Evolutionary conservation across 2,797 vertebrate species (phyloP).

Genomic region (Galaxias olidus): DNA sequence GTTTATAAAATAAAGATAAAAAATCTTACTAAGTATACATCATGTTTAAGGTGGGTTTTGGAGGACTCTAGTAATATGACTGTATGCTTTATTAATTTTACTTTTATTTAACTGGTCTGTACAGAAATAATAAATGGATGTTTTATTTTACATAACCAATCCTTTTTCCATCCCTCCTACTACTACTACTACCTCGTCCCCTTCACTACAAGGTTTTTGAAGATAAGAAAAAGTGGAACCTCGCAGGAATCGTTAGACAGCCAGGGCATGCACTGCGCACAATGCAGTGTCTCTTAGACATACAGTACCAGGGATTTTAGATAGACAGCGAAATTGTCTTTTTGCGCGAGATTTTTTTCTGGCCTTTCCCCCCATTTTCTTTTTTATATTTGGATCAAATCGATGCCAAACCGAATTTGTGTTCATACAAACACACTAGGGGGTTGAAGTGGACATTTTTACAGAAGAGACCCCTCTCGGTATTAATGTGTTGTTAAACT

Average conservation of each 20-base stretch:
- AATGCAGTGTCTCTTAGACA: conserved; percentile 91
- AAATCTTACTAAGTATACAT: too few relatives aligned
- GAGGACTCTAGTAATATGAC: not conserved
- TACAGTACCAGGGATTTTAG: conserved; percentile 85
- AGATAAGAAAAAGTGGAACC: conserved; percentile 72
- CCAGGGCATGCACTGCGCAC: conserved; percentile 89
- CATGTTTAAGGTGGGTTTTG: too few relatives aligned
- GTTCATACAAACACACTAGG: conserved; percentile 71
- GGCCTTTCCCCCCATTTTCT: conserved; percentile 63
- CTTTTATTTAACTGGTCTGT: conserved; percentile 58
- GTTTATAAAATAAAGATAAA: too few relatives aligned
- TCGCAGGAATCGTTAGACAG: conserved; percentile 76
- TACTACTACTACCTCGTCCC: conserved; percentile 69
- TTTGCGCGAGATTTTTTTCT: conserved; percentile 53
- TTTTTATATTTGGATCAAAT: conserved; percentile 77
- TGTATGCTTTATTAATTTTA: conserved; percentile 55
- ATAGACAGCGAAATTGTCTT: conserved; percentile 72
- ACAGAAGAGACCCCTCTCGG: conserved; percentile 78
- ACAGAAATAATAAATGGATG: conserved; percentile 45
- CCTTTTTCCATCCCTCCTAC: conserved; percentile 78
- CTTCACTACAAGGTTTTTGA: conserved; percentile 75
- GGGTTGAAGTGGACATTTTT: conserved; percentile 77
- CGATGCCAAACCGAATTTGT: conserved; percentile 71
- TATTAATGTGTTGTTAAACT: conserved; percentile 83
- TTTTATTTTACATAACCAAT: conserved; percentile 78